phyloP scores from a whole-genome alignment of 2,888 invertebrate genomes.

The Heliconius ethilla region DNA sequence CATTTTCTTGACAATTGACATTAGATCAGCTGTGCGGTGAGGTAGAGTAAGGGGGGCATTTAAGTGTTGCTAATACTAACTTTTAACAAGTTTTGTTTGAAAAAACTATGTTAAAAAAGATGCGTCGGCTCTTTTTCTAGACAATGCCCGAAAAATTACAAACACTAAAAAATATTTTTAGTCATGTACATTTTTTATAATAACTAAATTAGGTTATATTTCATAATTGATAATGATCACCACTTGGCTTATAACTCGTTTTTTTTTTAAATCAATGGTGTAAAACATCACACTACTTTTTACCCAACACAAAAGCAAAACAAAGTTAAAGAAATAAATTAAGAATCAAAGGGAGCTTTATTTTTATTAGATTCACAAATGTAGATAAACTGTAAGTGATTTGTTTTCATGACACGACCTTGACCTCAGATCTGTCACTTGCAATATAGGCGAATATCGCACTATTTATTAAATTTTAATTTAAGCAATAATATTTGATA shows the following conservation, averaged over 20 bases:
- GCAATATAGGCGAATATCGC: neutral
- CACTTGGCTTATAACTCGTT: neutral
- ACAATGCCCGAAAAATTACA: neutral
- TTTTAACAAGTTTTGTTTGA: neutral
- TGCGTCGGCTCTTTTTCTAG: neutral
- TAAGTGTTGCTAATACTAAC: neutral
- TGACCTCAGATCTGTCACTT: slow-evolving; percentile 1
- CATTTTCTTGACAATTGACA: slow-evolving; percentile 78
- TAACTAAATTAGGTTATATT: neutral
- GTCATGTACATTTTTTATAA: neutral
- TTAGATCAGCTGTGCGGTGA: slow-evolving; percentile 81
- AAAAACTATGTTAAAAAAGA: neutral
- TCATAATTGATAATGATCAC: neutral
- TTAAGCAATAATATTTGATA: too few species aligned
- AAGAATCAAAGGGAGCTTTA: too few species aligned
- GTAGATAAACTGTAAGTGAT: neutral
- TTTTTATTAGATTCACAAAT: too few species aligned
- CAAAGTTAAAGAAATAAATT: too few species aligned
- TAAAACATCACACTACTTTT: too few species aligned
- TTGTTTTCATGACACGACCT: neutral
- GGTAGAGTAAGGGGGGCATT: slow-evolving; percentile 59
- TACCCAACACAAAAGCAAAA: too few species aligned
- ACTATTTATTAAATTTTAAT: too few species aligned
- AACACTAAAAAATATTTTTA: neutral
- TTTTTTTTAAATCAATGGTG: neutral